Percentiles rank a stretch among this genome's conserved stretches.
Evolutionary conservation across 2,797 vertebrate species (phyloP).

Genomic region (Xerus rutilus): DNA sequence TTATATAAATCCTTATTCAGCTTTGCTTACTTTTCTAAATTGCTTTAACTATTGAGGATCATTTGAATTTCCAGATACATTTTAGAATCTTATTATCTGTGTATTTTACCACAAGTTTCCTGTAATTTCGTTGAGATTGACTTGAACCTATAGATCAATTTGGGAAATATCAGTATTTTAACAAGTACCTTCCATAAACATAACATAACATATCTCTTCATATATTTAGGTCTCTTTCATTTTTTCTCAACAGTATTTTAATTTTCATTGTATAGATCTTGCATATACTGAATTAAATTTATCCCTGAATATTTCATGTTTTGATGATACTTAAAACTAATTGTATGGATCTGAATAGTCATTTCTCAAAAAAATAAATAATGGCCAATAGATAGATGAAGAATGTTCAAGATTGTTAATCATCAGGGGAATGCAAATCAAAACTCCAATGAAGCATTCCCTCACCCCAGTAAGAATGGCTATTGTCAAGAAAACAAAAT

Average conservation of each 20-base stretch:
- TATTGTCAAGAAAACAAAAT: background rate
- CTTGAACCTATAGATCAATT: background rate
- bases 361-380: background rate
- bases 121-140: background rate
- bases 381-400: background rate
- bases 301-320: background rate
- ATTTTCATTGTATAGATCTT: background rate
- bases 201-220: background rate
- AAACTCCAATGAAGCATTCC: background rate
- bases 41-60: background rate
- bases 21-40: background rate
- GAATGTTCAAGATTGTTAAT: background rate
- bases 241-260: background rate
- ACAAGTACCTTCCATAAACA: background rate
- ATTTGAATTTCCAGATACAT: background rate
- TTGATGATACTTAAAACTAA: background rate
- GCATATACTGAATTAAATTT: background rate
- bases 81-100: background rate
- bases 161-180: background rate
- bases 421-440: background rate
- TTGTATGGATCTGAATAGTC: background rate
- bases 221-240: background rate
- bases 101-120: background rate
- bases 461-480: background rate
- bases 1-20: background rate